Evolutionary conservation across 2,888 invertebrate genomes (phyloP).

Genomic region (Caradrina clavipalpis): DNA sequence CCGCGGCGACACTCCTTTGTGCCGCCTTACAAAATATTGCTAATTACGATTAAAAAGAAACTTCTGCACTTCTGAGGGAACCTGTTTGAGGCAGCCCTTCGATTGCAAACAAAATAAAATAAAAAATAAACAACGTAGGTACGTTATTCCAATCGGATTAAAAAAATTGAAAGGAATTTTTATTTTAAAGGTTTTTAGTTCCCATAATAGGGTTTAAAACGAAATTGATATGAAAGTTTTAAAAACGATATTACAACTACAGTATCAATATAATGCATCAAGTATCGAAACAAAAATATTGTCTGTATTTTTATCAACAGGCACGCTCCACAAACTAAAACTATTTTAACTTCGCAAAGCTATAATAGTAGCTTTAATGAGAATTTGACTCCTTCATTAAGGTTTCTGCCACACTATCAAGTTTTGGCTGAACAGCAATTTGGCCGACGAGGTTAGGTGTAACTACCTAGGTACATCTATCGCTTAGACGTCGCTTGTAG

Average conservation of each 20-base stretch:
- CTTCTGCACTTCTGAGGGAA: constrained; percentile 62
- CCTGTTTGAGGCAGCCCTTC: constrained; percentile 53
- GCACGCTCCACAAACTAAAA: constrained; percentile 36
- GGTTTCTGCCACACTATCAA: constrained; percentile 52
- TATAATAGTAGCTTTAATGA: constrained; percentile 58
- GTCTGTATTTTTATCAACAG: constrained; percentile 30
- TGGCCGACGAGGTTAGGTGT: constrained; percentile 44
- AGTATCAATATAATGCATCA: not conserved
- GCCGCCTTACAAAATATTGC: constrained; percentile 83
- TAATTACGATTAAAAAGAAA: constrained; percentile 87
- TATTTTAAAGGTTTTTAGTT: not conserved
- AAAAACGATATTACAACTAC: too few relatives aligned
- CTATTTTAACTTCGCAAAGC: constrained; percentile 52
- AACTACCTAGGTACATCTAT: constrained; percentile 20
- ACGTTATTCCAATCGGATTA: constrained; percentile 2
- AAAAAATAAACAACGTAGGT: constrained; percentile 16
- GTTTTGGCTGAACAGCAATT: constrained; percentile 59
- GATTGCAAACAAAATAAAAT: constrained; percentile 51
- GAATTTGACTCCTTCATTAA: constrained; percentile 59
- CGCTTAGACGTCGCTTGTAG: constrained; percentile 1
- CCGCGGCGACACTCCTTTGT: constrained; percentile 83
- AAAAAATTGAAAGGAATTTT: not conserved
- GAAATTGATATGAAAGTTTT: not conserved
- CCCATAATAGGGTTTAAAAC: not conserved
- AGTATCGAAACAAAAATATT: constrained; percentile 14